Base-by-base conservation (phyloP, 2,888 invertebrate genomes). In the Griposia aprilina region DNA sequence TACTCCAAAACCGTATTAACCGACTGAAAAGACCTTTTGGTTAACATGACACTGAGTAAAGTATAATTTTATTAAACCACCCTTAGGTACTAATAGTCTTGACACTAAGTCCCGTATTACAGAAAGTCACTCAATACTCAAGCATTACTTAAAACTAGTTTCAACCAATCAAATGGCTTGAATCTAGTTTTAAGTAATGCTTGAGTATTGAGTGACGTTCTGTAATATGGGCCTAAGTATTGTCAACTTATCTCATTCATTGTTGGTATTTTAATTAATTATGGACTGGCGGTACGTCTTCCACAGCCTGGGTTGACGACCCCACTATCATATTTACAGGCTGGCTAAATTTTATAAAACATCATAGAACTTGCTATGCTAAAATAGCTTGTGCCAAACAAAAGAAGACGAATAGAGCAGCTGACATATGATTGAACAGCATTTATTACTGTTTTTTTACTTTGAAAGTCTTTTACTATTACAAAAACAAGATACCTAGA, bases 21-120 rank as follows among this genome's bases (percentile, higher is more conserved):
- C 75, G 23, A 26, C 17, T 15, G 30, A 70, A 69, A 45, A 23
- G 6, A 60, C 36, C 41, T 69, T 82, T 83, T 50, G 10, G 6
- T 60, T 50, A 71, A 48, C 17, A n/a, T 71, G 30, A 66, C 65
- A 66, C 23, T 41, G 10, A 41, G 10, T 69, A 17, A 17, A 23
- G 26, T 50, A 50, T 36, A 0, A n/a, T n/a, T n/a, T n/a, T n/a
- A n/a, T n/a, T n/a, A n/a, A n/a, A n/a, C n/a, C n/a, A n/a, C n/a
- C n/a, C n/a, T n/a, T n/a, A n/a, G n/a, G 5, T 41, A 41, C 7
- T 41, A 20, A 15, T 59, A 69, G n/a, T 10, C 30, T 62, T 66
- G 41, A 36, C n/a, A n/a, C n/a, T n/a, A n/a, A n/a, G n/a, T n/a
- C n/a, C n/a, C n/a, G n/a, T n/a, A n/a, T n/a, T n/a, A n/a, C n/a